Evolutionary conservation across 2,888 invertebrate genomes (phyloP).

Genomic region (Scaptomyza polygonia): DNA sequence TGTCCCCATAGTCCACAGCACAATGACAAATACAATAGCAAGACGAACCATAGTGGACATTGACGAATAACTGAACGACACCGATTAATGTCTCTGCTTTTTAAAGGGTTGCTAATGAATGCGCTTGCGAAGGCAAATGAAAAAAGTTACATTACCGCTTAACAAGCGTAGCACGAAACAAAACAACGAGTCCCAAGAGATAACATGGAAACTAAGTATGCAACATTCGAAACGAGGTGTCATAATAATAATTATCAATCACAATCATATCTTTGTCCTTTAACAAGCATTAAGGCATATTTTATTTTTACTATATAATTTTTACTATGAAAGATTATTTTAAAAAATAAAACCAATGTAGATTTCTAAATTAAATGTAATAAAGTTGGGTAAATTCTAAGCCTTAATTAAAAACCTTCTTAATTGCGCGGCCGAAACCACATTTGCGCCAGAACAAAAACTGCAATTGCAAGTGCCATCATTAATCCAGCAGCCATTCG

Average conservation of each 20-base stretch:
- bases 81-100: slow-evolving; percentile 42
- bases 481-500: slow-evolving; percentile 16
- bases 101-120: slow-evolving; percentile 68
- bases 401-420: neutral
- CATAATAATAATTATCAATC: neutral
- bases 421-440: neutral
- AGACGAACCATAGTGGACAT: slow-evolving; percentile 41
- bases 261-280: neutral
- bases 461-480: slow-evolving; percentile 15
- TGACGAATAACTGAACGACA: slow-evolving; percentile 45
- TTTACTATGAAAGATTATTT: neutral
- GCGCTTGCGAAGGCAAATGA: slow-evolving; percentile 14
- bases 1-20: slow-evolving; percentile 23
- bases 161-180: slow-evolving; percentile 39
- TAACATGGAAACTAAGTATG: slow-evolving; percentile 19
- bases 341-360: too few species aligned
- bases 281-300: neutral
- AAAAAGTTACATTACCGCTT: slow-evolving; percentile 42
- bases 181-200: slow-evolving; percentile 20
- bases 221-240: slow-evolving; percentile 6
- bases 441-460: slow-evolving; percentile 26
- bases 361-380: neutral
- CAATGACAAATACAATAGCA: slow-evolving; percentile 9
- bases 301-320: too few species aligned
- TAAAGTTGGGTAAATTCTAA: neutral